A percentile compares a stretch with the other conserved stretches of the same genome.
These are phyloP conservation scores for Anguilla megastoma DNA, from an alignment of 2,797 vertebrate genomes.

Conservation along the genomic window DNA sequence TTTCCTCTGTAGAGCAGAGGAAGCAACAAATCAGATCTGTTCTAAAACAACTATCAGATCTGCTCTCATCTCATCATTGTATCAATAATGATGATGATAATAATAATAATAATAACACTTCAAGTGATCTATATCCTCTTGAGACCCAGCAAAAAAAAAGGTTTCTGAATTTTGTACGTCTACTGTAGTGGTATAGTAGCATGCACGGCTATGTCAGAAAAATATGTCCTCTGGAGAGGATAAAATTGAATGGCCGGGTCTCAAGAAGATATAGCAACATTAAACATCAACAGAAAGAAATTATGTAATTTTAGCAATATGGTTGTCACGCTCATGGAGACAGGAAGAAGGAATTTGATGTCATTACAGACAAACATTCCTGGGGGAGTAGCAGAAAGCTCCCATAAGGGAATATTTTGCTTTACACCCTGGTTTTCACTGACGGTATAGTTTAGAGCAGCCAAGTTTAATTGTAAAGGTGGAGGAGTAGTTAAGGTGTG, in stretches of 20 bases:
- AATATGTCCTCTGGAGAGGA: no score
- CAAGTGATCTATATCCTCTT: no score
- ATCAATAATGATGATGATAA: background rate
- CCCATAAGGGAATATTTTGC: background rate
- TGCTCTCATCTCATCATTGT: background rate
- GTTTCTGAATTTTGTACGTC: no score
- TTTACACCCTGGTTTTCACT: background rate
- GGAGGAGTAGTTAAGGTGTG: background rate
- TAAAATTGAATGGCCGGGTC: no score
- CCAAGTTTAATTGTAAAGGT: background rate
- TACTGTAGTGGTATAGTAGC: no score
- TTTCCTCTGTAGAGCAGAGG: background rate
- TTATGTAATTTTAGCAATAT: no score
- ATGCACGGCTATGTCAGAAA: no score
- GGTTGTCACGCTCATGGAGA: background rate
- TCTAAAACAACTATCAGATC: background rate
- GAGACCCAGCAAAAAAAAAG: no score
- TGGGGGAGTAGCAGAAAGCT: background rate
- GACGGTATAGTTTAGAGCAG: background rate
- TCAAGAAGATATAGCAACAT: background rate
- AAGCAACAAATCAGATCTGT: no score
- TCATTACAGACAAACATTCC: background rate
- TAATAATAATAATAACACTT: no score
- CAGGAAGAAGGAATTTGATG: background rate
- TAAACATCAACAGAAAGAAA: background rate